Conservation (phyloP, 2,113 vertebrate species). For the Tragelaphus scriptus region DNA sequence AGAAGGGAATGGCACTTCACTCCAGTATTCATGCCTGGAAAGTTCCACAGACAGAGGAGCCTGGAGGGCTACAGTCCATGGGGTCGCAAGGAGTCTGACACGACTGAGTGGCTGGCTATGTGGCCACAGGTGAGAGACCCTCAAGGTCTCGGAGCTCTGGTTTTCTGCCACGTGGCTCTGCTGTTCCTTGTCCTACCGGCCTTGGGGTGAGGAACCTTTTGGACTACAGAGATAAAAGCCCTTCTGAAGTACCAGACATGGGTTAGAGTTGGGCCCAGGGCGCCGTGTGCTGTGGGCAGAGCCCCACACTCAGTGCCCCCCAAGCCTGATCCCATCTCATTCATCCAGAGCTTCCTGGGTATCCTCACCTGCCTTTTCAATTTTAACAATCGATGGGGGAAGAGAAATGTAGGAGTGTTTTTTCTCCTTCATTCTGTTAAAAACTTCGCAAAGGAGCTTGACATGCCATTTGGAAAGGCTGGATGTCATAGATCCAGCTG, state of each 20-base stretch:
- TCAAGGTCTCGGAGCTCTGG: neutral
- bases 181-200: neutral
- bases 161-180: neutral
- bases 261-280: neutral
- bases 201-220: neutral
- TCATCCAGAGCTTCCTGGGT: neutral
- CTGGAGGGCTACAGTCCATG: neutral
- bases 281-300: neutral
- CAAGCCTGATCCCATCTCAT: neutral
- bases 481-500: neutral
- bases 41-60: neutral
- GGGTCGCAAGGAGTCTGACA: neutral
- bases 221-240: neutral
- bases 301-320: neutral
- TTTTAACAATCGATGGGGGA: neutral
- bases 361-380: neutral
- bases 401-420: neutral
- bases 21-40: neutral
- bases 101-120: fast-evolving
- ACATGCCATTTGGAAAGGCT: slow-evolving; percentile 23
- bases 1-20: neutral
- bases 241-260: neutral
- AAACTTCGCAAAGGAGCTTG: neutral
- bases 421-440: neutral
- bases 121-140: neutral